phyloP scores from a whole-genome alignment of 1,140 invertebrate genomes.

The Zaprionus ornatus region DNA sequence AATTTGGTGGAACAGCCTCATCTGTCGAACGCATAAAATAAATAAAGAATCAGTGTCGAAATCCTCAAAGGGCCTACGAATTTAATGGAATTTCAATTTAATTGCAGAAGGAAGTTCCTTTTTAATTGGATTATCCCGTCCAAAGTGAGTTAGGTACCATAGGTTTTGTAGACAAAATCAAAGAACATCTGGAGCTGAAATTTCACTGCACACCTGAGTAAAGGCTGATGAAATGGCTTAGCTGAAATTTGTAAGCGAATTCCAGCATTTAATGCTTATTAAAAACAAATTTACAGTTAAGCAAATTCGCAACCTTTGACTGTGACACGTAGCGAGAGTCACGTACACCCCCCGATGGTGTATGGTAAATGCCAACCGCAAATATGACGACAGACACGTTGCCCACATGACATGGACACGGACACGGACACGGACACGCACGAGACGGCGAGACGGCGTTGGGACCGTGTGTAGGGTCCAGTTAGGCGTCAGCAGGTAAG shows the following conservation, averaged over 20 bases:
- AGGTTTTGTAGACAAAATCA: too few relatives aligned
- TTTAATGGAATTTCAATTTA: too few relatives aligned
- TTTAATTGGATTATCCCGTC: too few relatives aligned
- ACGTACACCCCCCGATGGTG: conserved; percentile 23
- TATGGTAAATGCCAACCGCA: conserved; percentile 21
- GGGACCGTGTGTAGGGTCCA: background rate
- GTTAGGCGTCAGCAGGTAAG: too few relatives aligned
- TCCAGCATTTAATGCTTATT: conserved; percentile 36
- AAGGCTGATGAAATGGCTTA: conserved; percentile 30
- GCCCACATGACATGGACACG: conserved; percentile 52
- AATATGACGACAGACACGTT: conserved; percentile 54
- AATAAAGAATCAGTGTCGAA: background rate
- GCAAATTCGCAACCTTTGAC: conserved; percentile 29
- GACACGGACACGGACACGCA: conserved; percentile 21
- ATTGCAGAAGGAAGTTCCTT: too few relatives aligned
- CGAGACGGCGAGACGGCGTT: background rate
- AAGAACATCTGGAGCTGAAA: background rate
- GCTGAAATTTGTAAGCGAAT: conserved; percentile 21
- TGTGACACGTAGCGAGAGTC: conserved; percentile 39
- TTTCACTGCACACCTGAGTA: background rate
- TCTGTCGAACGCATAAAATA: background rate
- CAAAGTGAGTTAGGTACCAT: too few relatives aligned
- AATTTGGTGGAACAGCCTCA: background rate
- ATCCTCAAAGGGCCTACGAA: too few relatives aligned
- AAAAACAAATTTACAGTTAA: conserved; percentile 37